Evolutionary conservation across 2,888 invertebrate genomes (phyloP).

Genomic region (Euproctis similis): DNA sequence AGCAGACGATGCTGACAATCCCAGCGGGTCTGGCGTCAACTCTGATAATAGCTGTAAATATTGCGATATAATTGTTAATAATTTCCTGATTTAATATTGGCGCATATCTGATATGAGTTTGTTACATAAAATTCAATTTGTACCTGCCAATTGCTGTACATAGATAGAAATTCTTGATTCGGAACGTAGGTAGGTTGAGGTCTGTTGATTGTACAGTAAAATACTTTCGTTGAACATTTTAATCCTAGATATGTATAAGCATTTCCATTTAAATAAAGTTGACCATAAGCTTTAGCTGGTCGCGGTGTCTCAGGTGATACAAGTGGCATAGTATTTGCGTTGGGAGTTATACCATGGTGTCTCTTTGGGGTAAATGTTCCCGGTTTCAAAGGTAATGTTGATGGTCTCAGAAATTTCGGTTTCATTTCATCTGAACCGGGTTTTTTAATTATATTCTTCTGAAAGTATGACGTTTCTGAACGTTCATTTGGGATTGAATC

Average conservation of each 20-base stretch:
- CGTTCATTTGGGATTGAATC: conserved; percentile 47
- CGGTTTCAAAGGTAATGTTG: conserved; percentile 88
- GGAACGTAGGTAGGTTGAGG: conserved; percentile 96
- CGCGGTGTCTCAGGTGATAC: conserved; percentile 94
- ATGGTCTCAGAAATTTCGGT: conserved; percentile 86
- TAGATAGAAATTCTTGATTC: conserved; percentile 91
- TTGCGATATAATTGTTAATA: too few relatives aligned
- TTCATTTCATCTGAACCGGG: conserved; percentile 55
- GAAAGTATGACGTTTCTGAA: conserved; percentile 68
- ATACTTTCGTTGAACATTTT: conserved; percentile 92
- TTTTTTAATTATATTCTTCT: conserved; percentile 52
- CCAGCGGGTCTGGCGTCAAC: conserved; percentile 80
- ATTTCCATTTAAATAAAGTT: conserved; percentile 91
- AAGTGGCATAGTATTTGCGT: conserved; percentile 86
- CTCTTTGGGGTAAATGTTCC: conserved; percentile 88
- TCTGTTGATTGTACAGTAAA: conserved; percentile 94
- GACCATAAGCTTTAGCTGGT: conserved; percentile 91
- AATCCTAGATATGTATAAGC: conserved; percentile 93
- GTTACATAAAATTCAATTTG: too few relatives aligned
- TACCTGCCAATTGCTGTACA: conserved; percentile 97
- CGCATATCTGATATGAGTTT: too few relatives aligned
- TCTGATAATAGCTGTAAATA: conserved; percentile 79
- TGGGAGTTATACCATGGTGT: conserved; percentile 88
- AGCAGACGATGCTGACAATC: conserved; percentile 79
- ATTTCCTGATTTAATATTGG: too few relatives aligned